Evolutionary conservation across 2,113 vertebrate genomes (phyloP), one percentile per base, ranked within the genome.

Genomic region (Dipodomys ordii): DNA sequence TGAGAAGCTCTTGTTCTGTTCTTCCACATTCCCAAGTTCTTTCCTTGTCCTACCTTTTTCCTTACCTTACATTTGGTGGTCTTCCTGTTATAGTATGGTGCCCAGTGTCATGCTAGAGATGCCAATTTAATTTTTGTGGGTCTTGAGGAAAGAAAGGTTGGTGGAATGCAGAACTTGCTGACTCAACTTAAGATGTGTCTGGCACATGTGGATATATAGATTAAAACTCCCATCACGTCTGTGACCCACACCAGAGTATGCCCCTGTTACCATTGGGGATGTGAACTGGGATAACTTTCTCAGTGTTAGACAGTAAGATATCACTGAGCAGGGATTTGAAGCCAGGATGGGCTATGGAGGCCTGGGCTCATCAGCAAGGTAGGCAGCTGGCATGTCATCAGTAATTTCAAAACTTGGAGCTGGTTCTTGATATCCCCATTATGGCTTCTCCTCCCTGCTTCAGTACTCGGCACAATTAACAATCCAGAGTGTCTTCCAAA

Each of bases 241-340:
- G 27, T 68, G 5, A 12, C 83, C 49, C 28, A 11, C 28, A 15
- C 22, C 22, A 9, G 53, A 25, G 2, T 76, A 8, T 46, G 39
- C 32, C 64, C 72, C 7, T 72, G 46, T 49, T 71, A 28, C 35
- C 39, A 15, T 46, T 83, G 18, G 53, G 72, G 46, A 87, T 28
- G 27, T 65, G 28, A 15, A 5, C 67, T 49, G 0, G 2, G 32
- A 23, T 46, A 67, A 67, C 22, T 49, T 65, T 3, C 44, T 64
- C 28, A 2, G 0, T 4, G 25, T n/a, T 35, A 18, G 28, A n/a
- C 12, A 11, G 11, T 35, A 3, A 27, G 8, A 20, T n/a, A 12
- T 28, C 6, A 7, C 62, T 15, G 6, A 88, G 53, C n/a, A 6
- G 44, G 25, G 57, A 78, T 74, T 27, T 30, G 64, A 84, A 49